These are phyloP conservation scores for Heliconius nattereri DNA, from an alignment of 1,140 invertebrate species.

Conservation along the genomic window DNA sequence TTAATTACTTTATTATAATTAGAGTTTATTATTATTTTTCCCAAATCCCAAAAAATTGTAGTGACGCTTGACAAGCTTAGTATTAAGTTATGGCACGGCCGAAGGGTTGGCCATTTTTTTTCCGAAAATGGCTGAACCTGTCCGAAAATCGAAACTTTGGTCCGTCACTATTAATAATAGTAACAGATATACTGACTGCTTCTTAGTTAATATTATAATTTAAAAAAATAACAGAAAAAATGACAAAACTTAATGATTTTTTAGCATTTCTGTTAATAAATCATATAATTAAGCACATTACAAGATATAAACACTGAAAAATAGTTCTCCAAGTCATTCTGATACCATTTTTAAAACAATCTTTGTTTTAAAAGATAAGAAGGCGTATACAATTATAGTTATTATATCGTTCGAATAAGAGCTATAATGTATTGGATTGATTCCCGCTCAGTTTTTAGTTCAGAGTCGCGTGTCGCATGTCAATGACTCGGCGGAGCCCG, in stretches of 20 bases:
- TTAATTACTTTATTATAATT: background rate
- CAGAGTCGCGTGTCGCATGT: slow-evolving; percentile 55
- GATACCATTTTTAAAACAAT: slow-evolving; percentile 11
- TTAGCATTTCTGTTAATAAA: background rate
- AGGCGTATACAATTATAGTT: slow-evolving; percentile 29
- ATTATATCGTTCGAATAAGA: slow-evolving; percentile 31
- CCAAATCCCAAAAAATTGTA: too few species aligned
- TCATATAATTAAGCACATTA: background rate
- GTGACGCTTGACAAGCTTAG: too few species aligned
- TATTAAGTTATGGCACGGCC: too few species aligned
- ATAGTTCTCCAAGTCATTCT: background rate
- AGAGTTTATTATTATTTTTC: too few species aligned
- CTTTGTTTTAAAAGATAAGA: slow-evolving; percentile 5
- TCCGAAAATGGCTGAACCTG: too few species aligned
- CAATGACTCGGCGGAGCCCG: slow-evolving; percentile 56
- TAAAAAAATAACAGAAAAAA: background rate
- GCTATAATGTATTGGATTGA: slow-evolving; percentile 41
- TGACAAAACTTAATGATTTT: background rate
- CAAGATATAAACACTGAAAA: background rate
- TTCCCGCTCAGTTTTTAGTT: slow-evolving; percentile 49
- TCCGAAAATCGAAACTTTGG: too few species aligned
- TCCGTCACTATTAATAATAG: background rate
- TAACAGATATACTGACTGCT: background rate
- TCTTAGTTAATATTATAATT: background rate
- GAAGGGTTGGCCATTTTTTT: too few species aligned